Conservation (phyloP, 2,888 invertebrate species). For the Geotrupes spiniger region DNA sequence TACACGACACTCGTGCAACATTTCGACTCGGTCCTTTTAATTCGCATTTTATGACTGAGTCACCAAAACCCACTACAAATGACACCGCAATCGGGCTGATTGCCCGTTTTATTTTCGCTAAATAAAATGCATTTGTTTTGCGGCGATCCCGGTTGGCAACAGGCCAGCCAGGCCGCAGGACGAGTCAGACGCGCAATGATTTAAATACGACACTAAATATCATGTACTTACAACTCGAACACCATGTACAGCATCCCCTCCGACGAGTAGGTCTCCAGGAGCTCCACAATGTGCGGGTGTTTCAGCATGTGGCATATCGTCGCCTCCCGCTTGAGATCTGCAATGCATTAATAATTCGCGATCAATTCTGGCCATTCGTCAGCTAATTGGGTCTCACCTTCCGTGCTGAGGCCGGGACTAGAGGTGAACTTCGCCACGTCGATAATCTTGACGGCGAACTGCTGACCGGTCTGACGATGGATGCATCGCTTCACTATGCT, state of each 20-base stretch:
- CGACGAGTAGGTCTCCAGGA: conserved; percentile 96
- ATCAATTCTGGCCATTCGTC: not conserved
- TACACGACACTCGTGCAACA: too few relatives aligned
- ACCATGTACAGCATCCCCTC: conserved; percentile 99
- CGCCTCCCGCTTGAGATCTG: conserved; percentile 97
- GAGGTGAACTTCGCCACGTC: conserved; percentile 97
- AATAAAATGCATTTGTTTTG: too few relatives aligned
- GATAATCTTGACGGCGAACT: conserved; percentile 97
- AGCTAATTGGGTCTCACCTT: conserved; percentile 62
- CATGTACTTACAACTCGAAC: conserved; percentile 91
- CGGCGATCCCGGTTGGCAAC: too few relatives aligned
- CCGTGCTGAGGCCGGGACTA: conserved; percentile 93
- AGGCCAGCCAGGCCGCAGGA: too few relatives aligned
- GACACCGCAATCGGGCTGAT: too few relatives aligned
- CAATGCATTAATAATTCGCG: conserved; percentile 40
- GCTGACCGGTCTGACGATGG: conserved; percentile 90
- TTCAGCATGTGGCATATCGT: conserved; percentile 99
- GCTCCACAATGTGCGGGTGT: conserved; percentile 97
- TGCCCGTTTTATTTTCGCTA: too few relatives aligned
- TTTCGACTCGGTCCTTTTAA: too few relatives aligned
- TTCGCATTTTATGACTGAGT: too few relatives aligned
- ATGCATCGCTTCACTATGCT: conserved; percentile 94
- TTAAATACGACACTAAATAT: not conserved
- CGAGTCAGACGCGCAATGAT: too few relatives aligned
- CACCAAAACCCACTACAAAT: too few relatives aligned